These are phyloP conservation scores for Abramis brama DNA, from an alignment of 2,113 vertebrate genomes.

Conservation along the genomic window DNA sequence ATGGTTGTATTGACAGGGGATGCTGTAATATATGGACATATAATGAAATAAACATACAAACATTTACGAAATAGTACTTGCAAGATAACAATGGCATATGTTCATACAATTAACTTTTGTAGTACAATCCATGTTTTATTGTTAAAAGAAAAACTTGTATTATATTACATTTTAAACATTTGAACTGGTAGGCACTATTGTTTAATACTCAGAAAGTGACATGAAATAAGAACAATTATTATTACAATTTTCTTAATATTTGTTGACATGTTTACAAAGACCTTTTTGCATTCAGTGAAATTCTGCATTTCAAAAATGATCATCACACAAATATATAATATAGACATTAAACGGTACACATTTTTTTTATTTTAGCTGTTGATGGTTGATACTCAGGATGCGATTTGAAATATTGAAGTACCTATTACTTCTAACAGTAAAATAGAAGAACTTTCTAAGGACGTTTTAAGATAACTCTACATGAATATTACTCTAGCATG, in stretches of 20 bases:
- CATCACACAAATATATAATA: too few species aligned
- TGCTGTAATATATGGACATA: background rate
- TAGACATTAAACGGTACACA: too few species aligned
- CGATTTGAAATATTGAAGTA: too few species aligned
- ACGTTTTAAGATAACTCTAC: too few species aligned
- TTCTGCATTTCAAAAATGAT: background rate
- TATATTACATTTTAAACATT: too few species aligned
- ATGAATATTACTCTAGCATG: too few species aligned
- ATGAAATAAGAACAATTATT: too few species aligned
- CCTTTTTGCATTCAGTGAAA: background rate
- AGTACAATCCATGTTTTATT: background rate
- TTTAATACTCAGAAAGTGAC: background rate
- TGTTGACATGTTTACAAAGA: too few species aligned
- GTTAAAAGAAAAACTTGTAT: background rate
- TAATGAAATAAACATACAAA: background rate
- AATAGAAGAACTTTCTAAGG: too few species aligned
- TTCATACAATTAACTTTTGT: background rate
- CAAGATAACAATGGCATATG: background rate
- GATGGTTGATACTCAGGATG: too few species aligned
- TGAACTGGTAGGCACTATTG: background rate
- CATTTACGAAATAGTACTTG: background rate
- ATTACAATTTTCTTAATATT: background rate
- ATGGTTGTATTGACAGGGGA: background rate
- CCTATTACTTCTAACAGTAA: too few species aligned
- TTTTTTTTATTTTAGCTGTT: too few species aligned